phyloP scores from a whole-genome alignment of 2,797 vertebrate genomes.

The Phataginus tetradactyla region DNA sequence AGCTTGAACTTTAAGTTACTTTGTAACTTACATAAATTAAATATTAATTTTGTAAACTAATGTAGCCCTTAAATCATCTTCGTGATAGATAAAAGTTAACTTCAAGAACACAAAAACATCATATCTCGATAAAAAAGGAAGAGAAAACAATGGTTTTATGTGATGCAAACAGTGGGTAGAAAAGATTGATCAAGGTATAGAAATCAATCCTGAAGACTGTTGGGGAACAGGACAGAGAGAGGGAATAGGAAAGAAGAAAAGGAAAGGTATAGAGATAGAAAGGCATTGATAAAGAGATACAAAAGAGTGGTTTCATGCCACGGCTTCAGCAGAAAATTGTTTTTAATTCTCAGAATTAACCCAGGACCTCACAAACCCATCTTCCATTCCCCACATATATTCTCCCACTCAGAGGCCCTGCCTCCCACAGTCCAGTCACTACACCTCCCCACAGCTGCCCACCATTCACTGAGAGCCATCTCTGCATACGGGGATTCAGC shows the following conservation, averaged over 20 bases:
- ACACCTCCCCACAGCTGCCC: not conserved
- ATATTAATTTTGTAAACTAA: not conserved
- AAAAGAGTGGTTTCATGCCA: not conserved
- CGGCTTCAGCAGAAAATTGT: not conserved
- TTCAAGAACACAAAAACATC: not conserved
- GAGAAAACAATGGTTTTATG: not conserved
- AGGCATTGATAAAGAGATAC: not conserved
- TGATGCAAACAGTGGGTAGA: not conserved
- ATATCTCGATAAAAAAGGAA: not conserved
- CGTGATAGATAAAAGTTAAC: not conserved
- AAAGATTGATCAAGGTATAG: not conserved
- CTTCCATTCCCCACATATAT: not conserved
- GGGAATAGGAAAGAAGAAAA: not conserved
- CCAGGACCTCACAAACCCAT: not conserved
- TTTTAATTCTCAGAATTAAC: not conserved
- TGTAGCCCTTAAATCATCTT: not conserved
- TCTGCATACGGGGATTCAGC: not conserved
- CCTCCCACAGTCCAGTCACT: not conserved
- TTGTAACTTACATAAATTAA: not conserved
- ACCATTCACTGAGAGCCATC: too few relatives aligned
- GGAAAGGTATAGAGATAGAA: not conserved
- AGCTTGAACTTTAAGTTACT: not conserved
- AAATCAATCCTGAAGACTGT: not conserved
- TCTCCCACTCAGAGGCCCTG: too few relatives aligned
- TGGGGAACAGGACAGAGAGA: not conserved